Conservation (phyloP, 2,888 invertebrate species). For the Meloe dianella region DNA sequence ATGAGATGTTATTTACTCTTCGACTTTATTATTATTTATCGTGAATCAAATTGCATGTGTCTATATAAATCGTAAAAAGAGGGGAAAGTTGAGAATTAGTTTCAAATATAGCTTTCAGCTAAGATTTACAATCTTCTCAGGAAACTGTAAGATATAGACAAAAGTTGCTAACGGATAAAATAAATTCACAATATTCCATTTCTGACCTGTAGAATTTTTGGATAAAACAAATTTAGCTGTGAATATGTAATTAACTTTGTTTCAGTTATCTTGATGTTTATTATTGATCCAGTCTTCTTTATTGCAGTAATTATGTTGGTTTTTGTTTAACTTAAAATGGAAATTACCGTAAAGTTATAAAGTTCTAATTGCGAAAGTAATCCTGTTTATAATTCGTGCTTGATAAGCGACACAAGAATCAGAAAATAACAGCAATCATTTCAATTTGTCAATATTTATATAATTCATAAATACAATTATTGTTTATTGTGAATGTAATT, state of each 20-base stretch:
- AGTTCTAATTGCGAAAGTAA: too few relatives aligned
- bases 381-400: too few relatives aligned
- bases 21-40: not conserved
- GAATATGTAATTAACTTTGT: not conserved
- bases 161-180: not conserved
- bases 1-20: not conserved
- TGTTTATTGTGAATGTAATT: conserved; percentile 6
- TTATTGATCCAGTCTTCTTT: too few relatives aligned
- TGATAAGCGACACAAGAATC: too few relatives aligned
- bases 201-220: not conserved
- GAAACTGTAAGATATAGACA: not conserved
- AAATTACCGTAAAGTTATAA: not conserved
- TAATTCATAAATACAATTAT: conserved; percentile 14
- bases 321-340: not conserved
- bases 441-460: conserved; percentile 20
- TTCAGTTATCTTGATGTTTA: too few relatives aligned
- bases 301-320: not conserved
- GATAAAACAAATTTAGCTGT: not conserved
- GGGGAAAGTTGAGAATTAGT: conserved; percentile 1
- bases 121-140: not conserved
- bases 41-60: not conserved
- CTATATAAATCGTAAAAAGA: conserved; percentile 5
- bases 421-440: too few relatives aligned
- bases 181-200: not conserved
- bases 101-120: conserved; percentile 3